Evolutionary conservation across 2,888 invertebrate species (phyloP), one percentile per base, ranked within the genome.

Genomic region (Volucella inflata): DNA sequence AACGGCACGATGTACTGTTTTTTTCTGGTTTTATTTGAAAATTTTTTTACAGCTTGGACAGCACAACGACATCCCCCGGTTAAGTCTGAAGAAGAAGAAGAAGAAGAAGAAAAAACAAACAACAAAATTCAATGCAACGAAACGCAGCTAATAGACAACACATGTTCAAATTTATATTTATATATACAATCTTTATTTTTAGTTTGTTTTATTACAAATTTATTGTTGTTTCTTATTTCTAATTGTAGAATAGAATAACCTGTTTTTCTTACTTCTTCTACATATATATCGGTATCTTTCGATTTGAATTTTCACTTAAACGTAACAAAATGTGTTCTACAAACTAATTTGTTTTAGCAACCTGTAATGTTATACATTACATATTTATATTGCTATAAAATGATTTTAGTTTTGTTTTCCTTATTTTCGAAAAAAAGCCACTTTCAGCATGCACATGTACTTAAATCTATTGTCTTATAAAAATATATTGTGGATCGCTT

Each of bases 401-500:
- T 71, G 9, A 59, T 48, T 16, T 68, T 55, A 30, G 0, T 21
- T 40, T 17, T 8, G 38, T 51, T 44, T 48, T 38, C 46, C 30
- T 30, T 30, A 30, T 21, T 38, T 48, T 21, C 0, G 44, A 57
- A 59, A 48, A n/a, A 4, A 71, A 50, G 71, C 60, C 71, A 71
- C 21, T 70, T 38, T 64, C 9, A 62, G 42, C 53, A 46, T 44
- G 46, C 55, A 57, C 53, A 16, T 44, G 74, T 48, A 36, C 55
- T 64, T 64, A 64, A 30, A 16, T 1, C 62, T 70, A 64, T 4
- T 64, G 70, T 71, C 64, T 64, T 14, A 78, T 62, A 71, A 76
- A 68, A 55, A 75, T 71, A 71, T 78, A 78, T 59, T 38, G 51
- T 55, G 68, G 51, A 77, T 53, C 62, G 53, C 55, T 46, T 59